Conservation (phyloP, 2,797 vertebrate genomes). For the Gambelia wislizenii region DNA sequence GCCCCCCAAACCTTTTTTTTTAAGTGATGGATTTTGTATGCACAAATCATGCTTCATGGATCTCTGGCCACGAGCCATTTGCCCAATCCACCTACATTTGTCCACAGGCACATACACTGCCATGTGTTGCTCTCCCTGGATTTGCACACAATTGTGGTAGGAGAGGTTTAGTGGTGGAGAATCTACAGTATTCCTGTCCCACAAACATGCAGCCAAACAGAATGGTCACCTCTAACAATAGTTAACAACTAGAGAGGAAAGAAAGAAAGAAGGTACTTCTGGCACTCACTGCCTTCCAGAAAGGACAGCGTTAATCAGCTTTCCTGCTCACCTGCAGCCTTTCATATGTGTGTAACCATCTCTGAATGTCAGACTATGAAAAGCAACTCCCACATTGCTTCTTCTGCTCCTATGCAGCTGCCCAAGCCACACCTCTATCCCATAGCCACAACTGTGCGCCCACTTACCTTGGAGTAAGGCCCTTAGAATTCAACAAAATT, state of each 20-base stretch:
- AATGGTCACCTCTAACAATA: background rate
- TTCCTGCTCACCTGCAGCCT: background rate
- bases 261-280: background rate
- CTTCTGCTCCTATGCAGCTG: background rate
- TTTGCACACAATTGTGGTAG: background rate
- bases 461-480: background rate
- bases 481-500: background rate
- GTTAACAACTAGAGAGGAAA: background rate
- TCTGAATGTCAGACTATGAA: background rate
- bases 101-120: background rate
- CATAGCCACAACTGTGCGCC: background rate
- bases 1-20: background rate
- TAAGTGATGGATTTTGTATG: background rate
- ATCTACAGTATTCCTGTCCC: background rate
- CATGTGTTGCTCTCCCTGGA: background rate
- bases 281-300: background rate
- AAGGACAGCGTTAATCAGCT: too few relatives aligned
- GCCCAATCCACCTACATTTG: background rate
- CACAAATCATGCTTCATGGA: background rate
- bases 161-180: too few relatives aligned
- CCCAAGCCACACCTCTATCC: background rate
- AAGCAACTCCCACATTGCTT: background rate
- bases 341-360: background rate
- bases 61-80: background rate
- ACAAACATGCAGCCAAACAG: background rate